These are phyloP conservation scores for Brachyistius frenatus DNA, from an alignment of 2,113 vertebrate species.

Conservation along the genomic window DNA sequence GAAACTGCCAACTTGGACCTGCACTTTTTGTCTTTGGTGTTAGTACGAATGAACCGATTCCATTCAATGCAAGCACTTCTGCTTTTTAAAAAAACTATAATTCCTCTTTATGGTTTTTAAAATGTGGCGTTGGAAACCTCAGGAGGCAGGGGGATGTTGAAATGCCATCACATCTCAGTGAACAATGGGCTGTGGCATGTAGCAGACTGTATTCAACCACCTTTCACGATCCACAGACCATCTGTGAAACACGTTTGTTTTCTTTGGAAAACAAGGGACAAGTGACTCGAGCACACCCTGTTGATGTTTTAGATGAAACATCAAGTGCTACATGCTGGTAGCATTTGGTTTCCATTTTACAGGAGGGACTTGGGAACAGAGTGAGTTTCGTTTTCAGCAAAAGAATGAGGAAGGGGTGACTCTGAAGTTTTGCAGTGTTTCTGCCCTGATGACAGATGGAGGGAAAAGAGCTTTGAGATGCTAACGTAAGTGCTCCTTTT, in stretches of 20 bases:
- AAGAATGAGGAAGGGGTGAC: conserved; percentile 64
- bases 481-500: conserved; percentile 18
- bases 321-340: neutral
- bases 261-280: neutral
- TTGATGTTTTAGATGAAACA: neutral
- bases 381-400: conserved; percentile 42
- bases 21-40: accelerated
- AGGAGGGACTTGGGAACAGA: conserved; percentile 4
- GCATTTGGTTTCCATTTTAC: neutral
- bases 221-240: neutral
- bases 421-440: accelerated
- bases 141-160: neutral
- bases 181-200: neutral
- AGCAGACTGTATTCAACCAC: neutral
- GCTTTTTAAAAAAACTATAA: neutral
- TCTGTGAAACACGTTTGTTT: neutral
- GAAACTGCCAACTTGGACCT: accelerated
- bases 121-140: neutral
- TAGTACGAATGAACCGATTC: neutral
- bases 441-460: conserved; percentile 3
- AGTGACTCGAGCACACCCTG: neutral
- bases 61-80: neutral
- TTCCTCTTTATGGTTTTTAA: conserved; percentile 4
- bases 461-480: conserved; percentile 5
- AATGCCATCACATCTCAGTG: neutral